Percentiles rank a stretch among this genome's conserved stretches.
These are phyloP conservation scores for Rosalia funebris DNA, from an alignment of 2,888 invertebrate species.

Conservation along the genomic window DNA sequence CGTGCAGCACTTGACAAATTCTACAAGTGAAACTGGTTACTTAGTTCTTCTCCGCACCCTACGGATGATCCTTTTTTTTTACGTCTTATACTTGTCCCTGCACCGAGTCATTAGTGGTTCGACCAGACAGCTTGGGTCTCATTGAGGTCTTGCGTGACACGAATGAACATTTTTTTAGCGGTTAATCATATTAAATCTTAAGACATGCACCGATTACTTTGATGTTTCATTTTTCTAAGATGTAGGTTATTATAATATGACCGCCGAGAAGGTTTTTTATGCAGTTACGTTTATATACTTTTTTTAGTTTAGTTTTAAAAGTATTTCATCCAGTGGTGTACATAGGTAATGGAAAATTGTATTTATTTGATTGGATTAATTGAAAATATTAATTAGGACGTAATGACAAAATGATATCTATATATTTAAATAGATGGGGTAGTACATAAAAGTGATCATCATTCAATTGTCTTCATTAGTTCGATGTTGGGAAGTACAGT, in stretches of 20 bases:
- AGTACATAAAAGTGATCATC: too few species aligned
- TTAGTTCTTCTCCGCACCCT: constrained; percentile 12
- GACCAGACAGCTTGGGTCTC: constrained; percentile 35
- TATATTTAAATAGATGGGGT: too few species aligned
- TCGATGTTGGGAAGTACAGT: too few species aligned
- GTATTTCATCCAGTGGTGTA: not conserved
- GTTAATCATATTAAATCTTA: constrained; percentile 18
- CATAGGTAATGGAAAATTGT: too few species aligned
- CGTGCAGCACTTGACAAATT: constrained; percentile 18
- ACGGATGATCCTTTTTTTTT: constrained; percentile 6
- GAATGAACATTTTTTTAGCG: constrained; percentile 26
- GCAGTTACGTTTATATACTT: not conserved
- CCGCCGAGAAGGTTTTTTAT: not conserved
- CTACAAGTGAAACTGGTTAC: constrained; percentile 29
- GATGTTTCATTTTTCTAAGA: constrained; percentile 17
- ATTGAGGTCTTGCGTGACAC: constrained; percentile 32
- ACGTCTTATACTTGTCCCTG: constrained; percentile 17
- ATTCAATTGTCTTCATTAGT: too few species aligned
- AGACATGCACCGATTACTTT: constrained; percentile 13
- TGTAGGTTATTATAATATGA: constrained; percentile 13
- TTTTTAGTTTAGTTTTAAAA: not conserved
- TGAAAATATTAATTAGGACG: too few species aligned
- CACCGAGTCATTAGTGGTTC: constrained; percentile 24
- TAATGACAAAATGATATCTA: too few species aligned
- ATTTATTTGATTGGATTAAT: too few species aligned